Evolutionary conservation across 92 coral and sea anemone genomes (phyloP).

Genomic region (Paramuricea clavata): DNA sequence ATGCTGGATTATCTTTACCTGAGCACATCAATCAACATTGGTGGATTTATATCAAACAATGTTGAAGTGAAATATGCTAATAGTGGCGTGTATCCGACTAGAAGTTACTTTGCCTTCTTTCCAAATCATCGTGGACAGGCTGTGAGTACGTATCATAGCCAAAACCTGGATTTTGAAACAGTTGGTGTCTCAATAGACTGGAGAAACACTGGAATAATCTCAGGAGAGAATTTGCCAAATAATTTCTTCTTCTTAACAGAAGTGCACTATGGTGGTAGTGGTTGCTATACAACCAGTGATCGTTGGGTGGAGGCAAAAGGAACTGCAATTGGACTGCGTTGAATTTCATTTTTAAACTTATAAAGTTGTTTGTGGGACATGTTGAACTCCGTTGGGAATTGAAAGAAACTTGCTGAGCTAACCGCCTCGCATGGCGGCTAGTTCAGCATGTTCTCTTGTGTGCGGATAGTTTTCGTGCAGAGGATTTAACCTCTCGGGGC

Average conservation of each 20-base stretch:
- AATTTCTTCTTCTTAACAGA: conserved; percentile 75
- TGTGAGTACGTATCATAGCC: conserved; percentile 26
- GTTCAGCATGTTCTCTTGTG: no score
- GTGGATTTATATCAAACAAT: not conserved
- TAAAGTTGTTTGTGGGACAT: no score
- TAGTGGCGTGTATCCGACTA: not conserved
- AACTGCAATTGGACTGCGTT: no score
- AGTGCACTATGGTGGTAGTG: conserved; percentile 85
- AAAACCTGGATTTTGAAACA: conserved; percentile 47
- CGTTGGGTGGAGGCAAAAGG: conserved; percentile 72
- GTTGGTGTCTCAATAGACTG: conserved; percentile 62
- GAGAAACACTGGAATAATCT: conserved; percentile 54
- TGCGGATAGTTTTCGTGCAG: no score
- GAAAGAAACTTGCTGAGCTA: no score
- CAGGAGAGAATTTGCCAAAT: conserved; percentile 60
- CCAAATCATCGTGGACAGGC: no score
- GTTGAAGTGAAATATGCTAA: not conserved
- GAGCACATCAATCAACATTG: no score
- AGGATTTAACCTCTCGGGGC: no score
- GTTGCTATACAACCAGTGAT: conserved; percentile 77
- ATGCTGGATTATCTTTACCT: no score
- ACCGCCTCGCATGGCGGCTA: no score
- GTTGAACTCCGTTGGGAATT: no score
- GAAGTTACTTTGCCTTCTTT: conserved; percentile 74
- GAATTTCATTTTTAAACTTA: no score